phyloP scores from a whole-genome alignment of 2,797 vertebrate genomes.

The Eutrigla gurnardus region DNA sequence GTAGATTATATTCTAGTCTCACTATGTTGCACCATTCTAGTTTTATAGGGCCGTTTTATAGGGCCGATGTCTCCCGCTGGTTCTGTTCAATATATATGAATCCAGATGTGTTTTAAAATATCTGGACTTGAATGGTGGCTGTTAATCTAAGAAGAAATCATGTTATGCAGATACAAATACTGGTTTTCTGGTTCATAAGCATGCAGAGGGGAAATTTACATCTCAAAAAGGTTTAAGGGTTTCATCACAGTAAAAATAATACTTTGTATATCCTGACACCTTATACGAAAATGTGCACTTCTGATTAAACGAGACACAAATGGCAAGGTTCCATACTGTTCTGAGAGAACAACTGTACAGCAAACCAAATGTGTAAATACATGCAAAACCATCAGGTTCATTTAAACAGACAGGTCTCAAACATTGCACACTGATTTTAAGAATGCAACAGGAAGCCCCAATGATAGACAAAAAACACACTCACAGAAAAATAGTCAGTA shows the following conservation, averaged over 20 bases:
- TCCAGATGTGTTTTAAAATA: neutral
- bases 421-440: neutral
- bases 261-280: neutral
- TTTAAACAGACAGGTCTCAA: neutral
- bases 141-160: neutral
- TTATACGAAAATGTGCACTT: slow-evolving; percentile 10
- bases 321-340: neutral
- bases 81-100: neutral
- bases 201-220: neutral
- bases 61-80: neutral
- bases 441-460: neutral
- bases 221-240: neutral
- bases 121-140: neutral
- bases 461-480: neutral
- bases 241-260: neutral
- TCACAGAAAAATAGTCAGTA: slow-evolving; percentile 13
- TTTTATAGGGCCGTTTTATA: too few relatives aligned
- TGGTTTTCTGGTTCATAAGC: neutral
- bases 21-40: neutral
- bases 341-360: neutral
- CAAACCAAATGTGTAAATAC: slow-evolving; percentile 5
- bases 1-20: neutral
- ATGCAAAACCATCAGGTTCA: slow-evolving; percentile 1
- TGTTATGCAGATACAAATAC: neutral
- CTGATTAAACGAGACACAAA: slow-evolving; percentile 3